Base-by-base conservation (phyloP, 1,140 invertebrate genomes). In the Neuroterus valhalla region DNA sequence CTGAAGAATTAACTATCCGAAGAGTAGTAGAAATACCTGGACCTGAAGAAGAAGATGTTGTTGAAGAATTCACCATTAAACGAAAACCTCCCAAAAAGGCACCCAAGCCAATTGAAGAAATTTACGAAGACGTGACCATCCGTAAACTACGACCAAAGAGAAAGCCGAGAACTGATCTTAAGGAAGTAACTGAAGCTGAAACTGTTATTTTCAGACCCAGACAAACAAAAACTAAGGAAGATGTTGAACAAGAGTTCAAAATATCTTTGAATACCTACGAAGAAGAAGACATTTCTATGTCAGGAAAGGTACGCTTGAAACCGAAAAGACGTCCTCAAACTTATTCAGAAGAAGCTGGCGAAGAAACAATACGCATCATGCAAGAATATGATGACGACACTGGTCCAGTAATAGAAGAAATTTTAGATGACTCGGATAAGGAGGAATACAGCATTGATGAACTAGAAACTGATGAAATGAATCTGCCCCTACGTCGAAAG, bases 191-290 rank as follows among this genome's bases (percentile, higher is more conserved):
- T 1, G 94, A 95, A 87, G 91, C 92, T 1, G 94, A 95, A 89
- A 93, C 92, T 79, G 94, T 95, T 2, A 95, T 93, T 17, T 95
- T 96, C 87, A 92, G 93, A 79, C 94, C 94, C 12, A 93, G 92
- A 85, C 87, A 84, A 4, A 94, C 92, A 5, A 94, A 93, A 88
- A 94, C 93, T 2, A 95, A 95, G 88, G 95, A 96, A 89, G 94
- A 96, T 82, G 94, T 96, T 8, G 95, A 96, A 85, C 95, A 96
- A 90, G 95, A 96, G 89, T 96, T 96, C 84, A 96, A 94, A 85
- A 96, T 96, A 78, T 94, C 94, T 31, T 88, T 96, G 62, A 94
- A 96, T 88, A 94, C 94, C 0, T 96, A 96, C 86, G 94, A 95
- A 62, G 95, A 96, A 89, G 95, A 96, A 90, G 94, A 96, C 88